These are phyloP conservation scores for Meleagris gallopavo DNA, from an alignment of 2,113 vertebrate genomes.

Conservation along the genomic window DNA sequence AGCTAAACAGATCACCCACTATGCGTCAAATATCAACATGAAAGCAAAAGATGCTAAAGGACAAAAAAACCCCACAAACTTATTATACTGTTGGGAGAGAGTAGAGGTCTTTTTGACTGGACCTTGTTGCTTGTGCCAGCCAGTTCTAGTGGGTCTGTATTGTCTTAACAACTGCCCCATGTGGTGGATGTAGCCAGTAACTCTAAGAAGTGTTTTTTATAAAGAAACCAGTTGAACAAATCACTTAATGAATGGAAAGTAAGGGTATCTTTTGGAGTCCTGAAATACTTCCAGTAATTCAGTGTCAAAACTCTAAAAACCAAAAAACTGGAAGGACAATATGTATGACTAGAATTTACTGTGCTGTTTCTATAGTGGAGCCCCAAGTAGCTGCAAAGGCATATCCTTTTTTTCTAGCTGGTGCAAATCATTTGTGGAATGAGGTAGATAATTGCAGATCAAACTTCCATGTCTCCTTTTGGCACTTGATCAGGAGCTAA, in stretches of 20 bases:
- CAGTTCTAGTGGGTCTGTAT: neutral
- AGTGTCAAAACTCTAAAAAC: neutral
- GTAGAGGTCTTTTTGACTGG: neutral
- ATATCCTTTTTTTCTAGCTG: neutral
- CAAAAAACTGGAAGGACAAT: neutral
- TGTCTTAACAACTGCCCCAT: neutral
- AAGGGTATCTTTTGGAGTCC: neutral
- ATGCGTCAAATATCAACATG: neutral
- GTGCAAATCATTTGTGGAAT: neutral
- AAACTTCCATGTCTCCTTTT: neutral
- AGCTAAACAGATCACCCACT: neutral
- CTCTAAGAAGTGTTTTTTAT: neutral
- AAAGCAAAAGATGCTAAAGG: neutral
- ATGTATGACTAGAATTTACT: neutral
- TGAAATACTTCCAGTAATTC: neutral
- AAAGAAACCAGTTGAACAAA: neutral
- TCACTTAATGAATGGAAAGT: neutral
- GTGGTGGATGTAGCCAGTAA: neutral
- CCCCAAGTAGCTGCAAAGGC: neutral
- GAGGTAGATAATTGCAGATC: neutral
- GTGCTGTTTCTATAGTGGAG: neutral
- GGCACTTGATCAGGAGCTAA: neutral
- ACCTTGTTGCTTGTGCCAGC: neutral
- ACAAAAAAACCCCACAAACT: neutral
- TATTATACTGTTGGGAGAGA: neutral